Base-by-base conservation (phyloP, 1,140 invertebrate species). In the Drosophila nebulosa region DNA sequence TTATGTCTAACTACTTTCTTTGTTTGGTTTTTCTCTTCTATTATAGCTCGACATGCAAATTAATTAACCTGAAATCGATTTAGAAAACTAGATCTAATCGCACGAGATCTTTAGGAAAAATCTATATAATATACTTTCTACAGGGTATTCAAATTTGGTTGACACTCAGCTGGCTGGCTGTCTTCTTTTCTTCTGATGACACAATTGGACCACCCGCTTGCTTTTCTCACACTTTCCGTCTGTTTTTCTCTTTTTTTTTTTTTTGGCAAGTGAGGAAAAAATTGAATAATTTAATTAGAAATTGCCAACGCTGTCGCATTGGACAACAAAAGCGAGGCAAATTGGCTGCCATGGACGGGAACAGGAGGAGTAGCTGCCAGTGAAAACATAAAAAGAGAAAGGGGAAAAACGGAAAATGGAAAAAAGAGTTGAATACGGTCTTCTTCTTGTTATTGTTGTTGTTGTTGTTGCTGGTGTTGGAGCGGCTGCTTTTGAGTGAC, bases 201-300 rank as follows among this genome's bases (percentile, higher is more conserved):
- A 46, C 39, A 53, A 55, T 32, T 46, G 56, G 59, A 61, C 74
- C 74, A 50, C 74, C 74, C 74, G 74, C 51, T 21, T 50, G n/a
- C 46, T 12, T 35, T 16, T 10, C 39, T 14, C 69, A 46, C 52
- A 39, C 55, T 26, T 16, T 58, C 24, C n/a, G 7, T 27, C 14
- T 4, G 7, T 18, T 27, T 35, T 22, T 50, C 12, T 12, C 0
- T 51, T 66, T 42, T 32, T 30, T 24, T 42, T 57, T 63, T 55
- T 65, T 50, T 36, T 36, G 66, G 39, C 32, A 59, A 27, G 50
- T 32, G 57, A 22, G 55, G 39, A 57, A 52, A 32, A 84, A 85
- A 80, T 73, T 80, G 81, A 85, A 86, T 86, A 86, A 86, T 86
- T 86, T 83, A 86, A 86, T 86, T 86, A 86, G 83, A 86, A 88